A percentile compares a stretch with the other conserved stretches of the same genome.
Evolutionary conservation across 2,797 vertebrate species (phyloP).

Genomic region (Leuciscus waleckii): DNA sequence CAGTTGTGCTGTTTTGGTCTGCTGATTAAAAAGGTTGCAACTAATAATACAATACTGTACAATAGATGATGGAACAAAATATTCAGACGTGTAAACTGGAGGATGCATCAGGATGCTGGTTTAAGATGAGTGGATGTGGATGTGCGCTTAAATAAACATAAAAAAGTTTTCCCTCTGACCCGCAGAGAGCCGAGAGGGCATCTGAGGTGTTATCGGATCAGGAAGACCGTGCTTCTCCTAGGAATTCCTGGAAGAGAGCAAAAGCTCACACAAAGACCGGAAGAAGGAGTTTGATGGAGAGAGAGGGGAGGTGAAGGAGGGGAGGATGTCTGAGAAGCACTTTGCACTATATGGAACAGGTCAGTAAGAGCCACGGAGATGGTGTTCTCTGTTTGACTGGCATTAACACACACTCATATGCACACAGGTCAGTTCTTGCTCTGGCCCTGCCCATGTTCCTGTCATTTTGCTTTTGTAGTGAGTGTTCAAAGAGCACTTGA

Average conservation of each 20-base stretch:
- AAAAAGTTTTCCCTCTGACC: slow-evolving; percentile 37
- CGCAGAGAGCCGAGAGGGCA: slow-evolving; percentile 11
- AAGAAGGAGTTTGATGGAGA: slow-evolving; percentile 73
- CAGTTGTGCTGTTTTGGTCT: slow-evolving; percentile 13
- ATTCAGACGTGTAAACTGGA: not conserved
- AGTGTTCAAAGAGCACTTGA: slow-evolving; percentile 24
- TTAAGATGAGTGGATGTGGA: slow-evolving; percentile 25
- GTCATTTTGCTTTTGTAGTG: slow-evolving; percentile 3
- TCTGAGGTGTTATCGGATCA: slow-evolving; percentile 66
- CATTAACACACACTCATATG: not conserved
- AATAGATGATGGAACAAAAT: not conserved
- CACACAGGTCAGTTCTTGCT: slow-evolving; percentile 23
- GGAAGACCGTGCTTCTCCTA: slow-evolving; percentile 73
- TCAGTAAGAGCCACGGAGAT: slow-evolving; percentile 34
- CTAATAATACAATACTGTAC: slow-evolving; percentile 7
- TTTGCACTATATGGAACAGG: slow-evolving; percentile 19
- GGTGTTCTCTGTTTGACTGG: slow-evolving; percentile 3
- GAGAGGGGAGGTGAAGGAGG: slow-evolving; percentile 59
- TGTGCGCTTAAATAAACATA: slow-evolving; percentile 27
- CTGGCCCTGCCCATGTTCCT: slow-evolving; percentile 18
- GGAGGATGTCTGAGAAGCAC: slow-evolving; percentile 34
- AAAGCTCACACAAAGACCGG: slow-evolving; percentile 78
- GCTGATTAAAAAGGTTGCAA: not conserved
- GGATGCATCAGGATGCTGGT: slow-evolving; percentile 3
- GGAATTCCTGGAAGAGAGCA: slow-evolving; percentile 81